phyloP scores from a whole-genome alignment of 1,140 invertebrate species.

The Bombus picipes region DNA sequence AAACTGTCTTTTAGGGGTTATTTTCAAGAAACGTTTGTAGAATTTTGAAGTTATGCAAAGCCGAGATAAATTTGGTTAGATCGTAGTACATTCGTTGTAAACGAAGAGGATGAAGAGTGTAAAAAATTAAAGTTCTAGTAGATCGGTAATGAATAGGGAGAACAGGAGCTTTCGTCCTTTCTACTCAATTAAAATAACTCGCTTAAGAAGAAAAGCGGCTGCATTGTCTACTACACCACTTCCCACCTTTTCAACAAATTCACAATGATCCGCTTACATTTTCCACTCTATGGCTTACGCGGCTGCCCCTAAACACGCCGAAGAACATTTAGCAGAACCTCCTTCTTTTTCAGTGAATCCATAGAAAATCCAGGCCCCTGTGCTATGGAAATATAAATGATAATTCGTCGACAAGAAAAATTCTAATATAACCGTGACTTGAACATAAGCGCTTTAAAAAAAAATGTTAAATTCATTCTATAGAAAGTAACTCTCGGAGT shows the following conservation, averaged over 20 bases:
- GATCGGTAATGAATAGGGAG: background rate
- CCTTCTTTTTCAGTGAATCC: background rate
- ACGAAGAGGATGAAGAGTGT: background rate
- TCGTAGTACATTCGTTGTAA: too few species aligned
- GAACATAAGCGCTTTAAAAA: too few species aligned
- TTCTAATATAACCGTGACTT: too few species aligned
- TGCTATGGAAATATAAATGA: background rate
- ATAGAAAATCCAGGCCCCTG: too few species aligned
- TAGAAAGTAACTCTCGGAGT: too few species aligned
- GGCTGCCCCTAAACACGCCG: background rate
- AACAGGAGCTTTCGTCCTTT: background rate
- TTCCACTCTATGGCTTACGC: conserved; percentile 6
- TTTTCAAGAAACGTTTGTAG: background rate
- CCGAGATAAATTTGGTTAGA: too few species aligned
- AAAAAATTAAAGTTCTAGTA: background rate
- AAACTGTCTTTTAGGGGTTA: background rate
- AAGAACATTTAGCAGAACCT: background rate
- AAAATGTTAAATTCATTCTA: too few species aligned
- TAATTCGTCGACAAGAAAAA: background rate
- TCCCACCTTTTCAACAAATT: conserved; percentile 20
- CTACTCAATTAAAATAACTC: conserved; percentile 18
- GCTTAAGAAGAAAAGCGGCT: conserved; percentile 1
- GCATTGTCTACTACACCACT: background rate
- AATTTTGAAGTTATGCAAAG: background rate
- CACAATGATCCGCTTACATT: conserved; percentile 21